Evolutionary conservation across 2,113 vertebrate genomes (phyloP).

Genomic region (Ovis aries): DNA sequence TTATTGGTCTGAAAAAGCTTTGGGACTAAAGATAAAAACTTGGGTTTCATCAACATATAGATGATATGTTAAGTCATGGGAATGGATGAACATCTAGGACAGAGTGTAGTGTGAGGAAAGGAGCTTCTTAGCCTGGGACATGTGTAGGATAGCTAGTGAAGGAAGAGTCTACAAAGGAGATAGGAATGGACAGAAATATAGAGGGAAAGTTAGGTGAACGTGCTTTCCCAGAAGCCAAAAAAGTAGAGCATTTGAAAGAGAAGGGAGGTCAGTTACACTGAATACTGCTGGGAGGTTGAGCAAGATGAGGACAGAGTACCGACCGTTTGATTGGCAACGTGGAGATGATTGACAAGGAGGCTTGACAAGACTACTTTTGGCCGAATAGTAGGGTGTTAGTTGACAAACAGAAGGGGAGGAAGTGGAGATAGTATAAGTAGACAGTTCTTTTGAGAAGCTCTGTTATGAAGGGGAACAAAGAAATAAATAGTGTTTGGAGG

Average conservation of each 20-base stretch:
- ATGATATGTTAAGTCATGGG: background rate
- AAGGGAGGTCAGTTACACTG: background rate
- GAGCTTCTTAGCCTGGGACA: background rate
- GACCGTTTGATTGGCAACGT: background rate
- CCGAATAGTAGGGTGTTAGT: background rate
- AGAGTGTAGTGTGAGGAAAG: background rate
- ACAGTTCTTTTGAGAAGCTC: constrained; percentile 21
- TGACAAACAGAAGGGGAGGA: background rate
- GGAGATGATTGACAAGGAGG: background rate
- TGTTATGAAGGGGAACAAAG: background rate
- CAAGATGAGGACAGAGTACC: background rate
- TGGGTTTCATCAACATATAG: background rate
- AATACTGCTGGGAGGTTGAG: background rate
- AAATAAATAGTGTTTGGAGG: constrained; percentile 1
- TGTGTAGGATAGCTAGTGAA: background rate
- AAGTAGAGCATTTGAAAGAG: background rate
- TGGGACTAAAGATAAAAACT: background rate
- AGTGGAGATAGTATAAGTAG: background rate
- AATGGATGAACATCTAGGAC: background rate
- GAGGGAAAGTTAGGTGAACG: background rate
- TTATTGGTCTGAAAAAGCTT: constrained; percentile 1
- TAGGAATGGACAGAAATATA: background rate
- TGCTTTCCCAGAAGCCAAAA: background rate
- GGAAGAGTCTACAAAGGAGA: background rate
- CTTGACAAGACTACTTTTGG: background rate